Conservation (phyloP, 2,888 invertebrate species). For the Eretmocerus hayati region DNA sequence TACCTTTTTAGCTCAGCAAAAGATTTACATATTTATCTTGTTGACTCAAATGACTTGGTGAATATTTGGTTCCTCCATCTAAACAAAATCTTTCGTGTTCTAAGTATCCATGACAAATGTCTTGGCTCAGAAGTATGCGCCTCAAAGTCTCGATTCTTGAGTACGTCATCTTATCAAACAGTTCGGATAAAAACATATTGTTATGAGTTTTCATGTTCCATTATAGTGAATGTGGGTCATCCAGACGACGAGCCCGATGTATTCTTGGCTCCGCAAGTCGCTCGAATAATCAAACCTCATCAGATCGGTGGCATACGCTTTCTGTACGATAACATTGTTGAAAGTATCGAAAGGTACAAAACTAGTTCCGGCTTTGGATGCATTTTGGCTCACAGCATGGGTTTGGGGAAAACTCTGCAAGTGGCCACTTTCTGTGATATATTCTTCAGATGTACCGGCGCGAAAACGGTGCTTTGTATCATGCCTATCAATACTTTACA, state of each 20-base stretch:
- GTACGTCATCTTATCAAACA: too few relatives aligned
- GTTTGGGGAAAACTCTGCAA: constrained; percentile 95
- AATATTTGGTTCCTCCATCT: too few relatives aligned
- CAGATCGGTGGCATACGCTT: constrained; percentile 95
- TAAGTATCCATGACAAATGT: too few relatives aligned
- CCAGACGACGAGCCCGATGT: constrained; percentile 85
- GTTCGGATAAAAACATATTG: too few relatives aligned
- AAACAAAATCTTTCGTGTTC: too few relatives aligned
- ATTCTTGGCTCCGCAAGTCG: constrained; percentile 85
- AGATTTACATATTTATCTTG: too few relatives aligned
- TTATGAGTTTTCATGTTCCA: too few relatives aligned
- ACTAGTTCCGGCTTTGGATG: constrained; percentile 85
- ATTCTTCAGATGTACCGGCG: constrained; percentile 82
- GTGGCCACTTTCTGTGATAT: constrained; percentile 95
- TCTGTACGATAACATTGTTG: constrained; percentile 93
- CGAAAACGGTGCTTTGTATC: constrained; percentile 86
- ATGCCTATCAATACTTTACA: constrained; percentile 98
- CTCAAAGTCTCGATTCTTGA: too few relatives aligned
- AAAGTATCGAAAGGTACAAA: constrained; percentile 81
- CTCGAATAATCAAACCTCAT: constrained; percentile 89
- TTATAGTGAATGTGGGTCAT: constrained; percentile 80
- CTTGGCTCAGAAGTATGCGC: too few relatives aligned
- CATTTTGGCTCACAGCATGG: constrained; percentile 98
- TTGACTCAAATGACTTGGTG: too few relatives aligned
- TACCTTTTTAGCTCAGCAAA: too few relatives aligned